Evolutionary conservation across 2,797 vertebrate species (phyloP), one percentile per base, ranked within the genome.

Genomic region (Schizopygopsis pylzovi): DNA sequence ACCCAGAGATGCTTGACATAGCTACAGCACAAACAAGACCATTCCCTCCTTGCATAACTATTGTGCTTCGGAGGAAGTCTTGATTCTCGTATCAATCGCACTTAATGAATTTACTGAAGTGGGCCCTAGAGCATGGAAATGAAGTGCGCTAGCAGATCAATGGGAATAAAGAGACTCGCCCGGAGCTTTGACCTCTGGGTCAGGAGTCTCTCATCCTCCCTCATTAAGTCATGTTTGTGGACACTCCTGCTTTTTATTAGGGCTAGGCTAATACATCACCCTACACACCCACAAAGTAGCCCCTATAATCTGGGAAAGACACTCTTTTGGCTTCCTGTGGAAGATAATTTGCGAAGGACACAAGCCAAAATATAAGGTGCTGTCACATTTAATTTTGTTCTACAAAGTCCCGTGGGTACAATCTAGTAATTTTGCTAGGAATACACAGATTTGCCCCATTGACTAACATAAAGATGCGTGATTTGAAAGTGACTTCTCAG

Each of bases 141-240:
- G 88, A 90, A 86, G 77, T 88, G 88, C 79, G 43, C 49, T 59
- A 79, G 82, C 56, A 83, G 89, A 90, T 86, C 89, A 90, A 85
- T 89, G 82, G 82, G 83, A 88, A 90, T 84, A 88, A 88, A 90
- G 85, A 88, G 87, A 80, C 68, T 49, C 39, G 85, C 61, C 59
- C 49, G 80, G 77, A 87, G 84, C 87, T 82, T 76, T 88, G 90
- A 90, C 91, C 90, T 80, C 16, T 75, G 79, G 91, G 91, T 90
- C 91, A 91, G 87, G 90, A 89, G 90, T 88, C 86, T 76, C 85
- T 86, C 89, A 87, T 91, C 90, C 85, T 87, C 87, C 84, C 89
- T 89, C 89, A 89, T 91, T 91, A 89, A 91, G 83, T 87, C 85
- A 78, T 91, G 90, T 91, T 91, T 91, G 82, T 82, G 59, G 81